Base-by-base conservation (phyloP, 1,140 invertebrate genomes). In the Campodea augens region DNA sequence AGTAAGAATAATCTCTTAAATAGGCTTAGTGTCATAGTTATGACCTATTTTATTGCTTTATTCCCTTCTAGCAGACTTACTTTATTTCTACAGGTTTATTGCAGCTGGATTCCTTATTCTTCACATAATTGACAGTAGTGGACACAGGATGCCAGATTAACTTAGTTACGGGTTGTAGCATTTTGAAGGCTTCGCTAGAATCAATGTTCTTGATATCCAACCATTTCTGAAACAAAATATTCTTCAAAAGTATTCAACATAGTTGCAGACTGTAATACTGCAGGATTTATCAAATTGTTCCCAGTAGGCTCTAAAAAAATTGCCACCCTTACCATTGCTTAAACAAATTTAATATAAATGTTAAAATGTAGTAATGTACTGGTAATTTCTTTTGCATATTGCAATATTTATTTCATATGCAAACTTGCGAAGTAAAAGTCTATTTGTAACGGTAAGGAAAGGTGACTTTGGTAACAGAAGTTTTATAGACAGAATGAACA, bases 101-200 rank as follows among this genome's bases (percentile, higher is more conserved):
- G 51, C 79, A 81, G 44, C 76, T 64, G n/a, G 62, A 54, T 45
- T 70, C 69, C 60, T 84, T 80, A 57, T 81, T 72, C 32, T 70
- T 60, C 1, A 77, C 74, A 57, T 78, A 81, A 56, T 84, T 84
- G 0, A 87, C 81, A 41, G 63, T 46, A 41, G 65, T 72, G 1
- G 77, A 74, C 4, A 87, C 81, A 25, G 70, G 69, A 58, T 87
- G 72, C 72, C 73, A 80, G 18, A 58, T 53, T 19, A 86, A 53
- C 41, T 54, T 46, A 5, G 56, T 53, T 13, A 65, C 54, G 22
- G 73, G 71, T 50, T 63, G 66, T 15, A 78, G 51, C 23, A 66
- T 56, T 25, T 58, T 54, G 43, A 77, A 46, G 3, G 74, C 74
- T 57, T 72, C 61, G 12, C 68, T 58, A 29, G 66, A 54, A 36